A percentile compares a stretch with the other conserved stretches of the same genome.
phyloP scores from a whole-genome alignment of 2,113 vertebrate genomes.

The Nesogale talazaci region DNA sequence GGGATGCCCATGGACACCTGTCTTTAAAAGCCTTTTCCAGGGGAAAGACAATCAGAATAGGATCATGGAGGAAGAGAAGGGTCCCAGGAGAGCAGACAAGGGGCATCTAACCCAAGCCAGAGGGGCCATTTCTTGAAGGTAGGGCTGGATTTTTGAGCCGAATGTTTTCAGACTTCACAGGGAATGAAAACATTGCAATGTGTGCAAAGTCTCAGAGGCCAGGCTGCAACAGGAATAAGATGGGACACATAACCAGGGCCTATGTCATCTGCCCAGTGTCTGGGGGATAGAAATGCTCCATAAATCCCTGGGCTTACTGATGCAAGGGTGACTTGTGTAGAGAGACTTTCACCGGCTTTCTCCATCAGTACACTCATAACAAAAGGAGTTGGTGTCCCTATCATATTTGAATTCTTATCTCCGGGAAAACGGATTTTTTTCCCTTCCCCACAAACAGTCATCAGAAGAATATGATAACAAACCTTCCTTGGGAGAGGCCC shows the following conservation, averaged over 20 bases:
- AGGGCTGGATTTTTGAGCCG: not conserved
- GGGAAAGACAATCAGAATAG: not conserved
- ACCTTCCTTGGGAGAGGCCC: conserved; percentile 2
- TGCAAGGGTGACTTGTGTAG: not conserved
- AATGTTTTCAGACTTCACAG: not conserved
- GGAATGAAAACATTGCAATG: not conserved
- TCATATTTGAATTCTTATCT: not conserved
- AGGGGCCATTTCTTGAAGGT: not conserved
- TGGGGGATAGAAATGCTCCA: not conserved
- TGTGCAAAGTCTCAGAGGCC: not conserved
- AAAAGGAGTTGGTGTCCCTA: not conserved
- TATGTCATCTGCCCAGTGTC: not conserved
- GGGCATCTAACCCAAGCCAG: not conserved
- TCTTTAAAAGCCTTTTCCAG: not conserved
- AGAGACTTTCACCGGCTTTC: not conserved
- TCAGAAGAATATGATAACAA: not conserved
- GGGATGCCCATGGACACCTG: not conserved
- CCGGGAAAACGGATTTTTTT: not conserved
- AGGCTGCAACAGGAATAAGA: not conserved
- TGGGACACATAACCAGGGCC: not conserved
- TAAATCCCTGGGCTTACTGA: not conserved
- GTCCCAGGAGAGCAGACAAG: not conserved
- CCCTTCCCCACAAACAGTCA: not conserved
- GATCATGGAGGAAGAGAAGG: not conserved
- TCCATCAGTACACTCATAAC: not conserved